phyloP scores from a whole-genome alignment of 1,140 invertebrate genomes.

The Brachionus plicatilis region DNA sequence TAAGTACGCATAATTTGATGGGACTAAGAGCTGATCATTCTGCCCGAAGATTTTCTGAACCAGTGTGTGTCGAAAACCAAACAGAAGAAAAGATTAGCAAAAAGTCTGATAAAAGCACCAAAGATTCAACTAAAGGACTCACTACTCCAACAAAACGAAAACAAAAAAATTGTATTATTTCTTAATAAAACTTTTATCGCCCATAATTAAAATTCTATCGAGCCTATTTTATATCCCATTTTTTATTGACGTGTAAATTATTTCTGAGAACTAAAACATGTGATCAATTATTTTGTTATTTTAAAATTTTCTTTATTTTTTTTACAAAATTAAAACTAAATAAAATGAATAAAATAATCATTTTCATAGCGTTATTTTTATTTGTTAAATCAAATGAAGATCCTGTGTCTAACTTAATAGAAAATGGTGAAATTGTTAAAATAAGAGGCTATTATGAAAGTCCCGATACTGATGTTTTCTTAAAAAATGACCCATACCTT shows the following conservation, averaged over 20 bases:
- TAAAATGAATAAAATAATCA: slow-evolving; percentile 1
- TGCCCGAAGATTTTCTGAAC: neutral
- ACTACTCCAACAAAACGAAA: slow-evolving; percentile 26
- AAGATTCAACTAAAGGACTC: neutral
- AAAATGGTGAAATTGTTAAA: neutral
- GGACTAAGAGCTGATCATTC: neutral
- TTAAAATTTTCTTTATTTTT: neutral
- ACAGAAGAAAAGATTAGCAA: neutral
- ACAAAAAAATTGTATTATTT: slow-evolving; percentile 31
- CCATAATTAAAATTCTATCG: neutral
- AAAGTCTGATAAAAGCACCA: slow-evolving; percentile 4
- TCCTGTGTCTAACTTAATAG: neutral
- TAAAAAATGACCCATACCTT: neutral
- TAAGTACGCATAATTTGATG: slow-evolving; percentile 4
- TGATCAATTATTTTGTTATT: neutral
- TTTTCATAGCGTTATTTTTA: neutral
- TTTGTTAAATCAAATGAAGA: neutral
- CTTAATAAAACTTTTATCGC: neutral
- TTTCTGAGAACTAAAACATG: neutral
- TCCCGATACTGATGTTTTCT: neutral
- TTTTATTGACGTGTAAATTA: slow-evolving; percentile 25
- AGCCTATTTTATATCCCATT: neutral
- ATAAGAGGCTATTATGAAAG: neutral
- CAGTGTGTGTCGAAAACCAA: neutral
- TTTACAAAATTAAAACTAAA: neutral